Percentiles rank a stretch among this genome's conserved stretches.
phyloP scores from a whole-genome alignment of 2,888 invertebrate genomes.

The Fissipunctia ypsillon region DNA sequence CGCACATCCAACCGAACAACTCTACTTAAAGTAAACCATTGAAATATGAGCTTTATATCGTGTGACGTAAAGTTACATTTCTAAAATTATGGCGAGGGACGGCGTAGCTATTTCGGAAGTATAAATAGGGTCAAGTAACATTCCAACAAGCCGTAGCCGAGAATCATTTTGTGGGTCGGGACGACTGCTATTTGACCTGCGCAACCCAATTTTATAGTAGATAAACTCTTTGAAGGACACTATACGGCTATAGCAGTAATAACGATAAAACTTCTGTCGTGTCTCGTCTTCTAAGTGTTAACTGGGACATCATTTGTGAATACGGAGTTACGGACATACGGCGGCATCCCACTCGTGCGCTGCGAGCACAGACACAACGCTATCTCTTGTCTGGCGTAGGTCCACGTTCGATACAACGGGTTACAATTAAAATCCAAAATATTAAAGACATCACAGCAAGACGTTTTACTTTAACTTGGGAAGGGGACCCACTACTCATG shows the following conservation, averaged over 20 bases:
- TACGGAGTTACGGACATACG: no score
- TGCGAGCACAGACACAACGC: background rate
- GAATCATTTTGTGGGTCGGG: conserved; percentile 13
- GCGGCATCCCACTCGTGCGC: background rate
- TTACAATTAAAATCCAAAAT: background rate
- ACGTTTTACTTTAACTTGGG: background rate
- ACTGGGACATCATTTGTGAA: conserved; percentile 10
- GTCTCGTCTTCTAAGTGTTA: no score
- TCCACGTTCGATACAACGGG: background rate
- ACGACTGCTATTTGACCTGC: conserved; percentile 8
- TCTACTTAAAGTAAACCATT: background rate
- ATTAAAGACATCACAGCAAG: background rate
- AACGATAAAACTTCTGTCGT: no score
- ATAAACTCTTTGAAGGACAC: no score
- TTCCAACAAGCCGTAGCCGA: conserved; percentile 1
- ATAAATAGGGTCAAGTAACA: conserved; percentile 34
- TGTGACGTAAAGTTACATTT: background rate
- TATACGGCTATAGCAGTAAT: no score
- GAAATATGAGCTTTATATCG: conserved; percentile 19
- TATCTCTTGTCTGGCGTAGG: background rate
- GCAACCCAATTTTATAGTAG: conserved; percentile 23
- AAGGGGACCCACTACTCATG: background rate
- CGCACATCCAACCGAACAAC: background rate
- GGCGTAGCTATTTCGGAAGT: conserved; percentile 11
- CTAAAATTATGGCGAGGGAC: background rate